Evolutionary conservation across 92 coral and sea anemone genomes (phyloP).

Genomic region (Siderastrea radians): DNA sequence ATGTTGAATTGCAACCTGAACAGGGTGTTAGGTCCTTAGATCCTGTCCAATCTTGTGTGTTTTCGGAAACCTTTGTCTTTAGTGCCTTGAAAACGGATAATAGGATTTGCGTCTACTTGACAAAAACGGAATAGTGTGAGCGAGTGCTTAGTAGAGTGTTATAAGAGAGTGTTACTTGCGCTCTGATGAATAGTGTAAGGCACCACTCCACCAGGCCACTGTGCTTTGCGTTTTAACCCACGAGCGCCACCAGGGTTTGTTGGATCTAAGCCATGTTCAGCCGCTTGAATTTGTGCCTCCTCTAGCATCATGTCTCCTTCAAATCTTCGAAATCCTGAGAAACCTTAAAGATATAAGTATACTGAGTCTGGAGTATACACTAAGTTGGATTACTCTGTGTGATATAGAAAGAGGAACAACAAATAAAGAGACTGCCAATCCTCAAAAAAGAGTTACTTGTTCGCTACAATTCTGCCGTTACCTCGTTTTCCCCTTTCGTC

Average conservation of each 20-base stretch:
- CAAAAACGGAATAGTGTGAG: neutral
- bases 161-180: slow-evolving; percentile 1
- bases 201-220: slow-evolving; percentile 84
- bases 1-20: too few species aligned
- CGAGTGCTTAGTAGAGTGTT: neutral
- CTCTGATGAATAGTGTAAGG: slow-evolving; percentile 67
- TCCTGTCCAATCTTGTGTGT: too few species aligned
- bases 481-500: slow-evolving; percentile 27
- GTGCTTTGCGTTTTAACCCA: slow-evolving; percentile 53
- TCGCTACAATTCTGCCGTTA: neutral
- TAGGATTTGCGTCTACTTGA: too few species aligned
- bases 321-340: slow-evolving; percentile 56
- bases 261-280: slow-evolving; percentile 73
- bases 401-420: too few species aligned
- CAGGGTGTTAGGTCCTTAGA: too few species aligned
- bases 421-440: neutral
- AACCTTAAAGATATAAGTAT: neutral
- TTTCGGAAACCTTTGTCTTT: too few species aligned
- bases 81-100: too few species aligned
- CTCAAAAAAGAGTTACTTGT: too few species aligned
- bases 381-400: too few species aligned
- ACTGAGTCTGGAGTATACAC: too few species aligned
- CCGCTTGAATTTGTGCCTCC: slow-evolving; percentile 60
- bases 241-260: slow-evolving; percentile 49
- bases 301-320: slow-evolving; percentile 84